phyloP scores from a whole-genome alignment of 1,140 invertebrate species.

The Andrena cerasifolii region DNA sequence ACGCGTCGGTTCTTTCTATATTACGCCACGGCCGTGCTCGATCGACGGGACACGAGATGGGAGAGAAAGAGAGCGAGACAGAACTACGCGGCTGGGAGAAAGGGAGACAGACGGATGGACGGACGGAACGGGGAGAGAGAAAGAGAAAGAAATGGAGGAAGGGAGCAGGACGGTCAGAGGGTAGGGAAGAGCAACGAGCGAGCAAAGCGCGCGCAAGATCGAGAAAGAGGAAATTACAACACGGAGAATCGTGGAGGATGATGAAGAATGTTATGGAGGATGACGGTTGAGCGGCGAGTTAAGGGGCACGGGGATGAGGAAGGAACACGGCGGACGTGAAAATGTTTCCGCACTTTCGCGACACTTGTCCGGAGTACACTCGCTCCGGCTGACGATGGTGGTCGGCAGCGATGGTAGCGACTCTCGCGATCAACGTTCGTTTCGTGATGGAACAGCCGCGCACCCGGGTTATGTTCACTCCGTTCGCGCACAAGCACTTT shows the following conservation, averaged over 20 bases:
- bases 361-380: conserved; percentile 19
- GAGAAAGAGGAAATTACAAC: conserved; percentile 29
- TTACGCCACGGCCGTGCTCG: conserved; percentile 49
- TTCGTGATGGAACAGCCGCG: conserved; percentile 20
- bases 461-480: conserved; percentile 28
- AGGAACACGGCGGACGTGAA: background rate
- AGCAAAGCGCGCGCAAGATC: conserved; percentile 50
- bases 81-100: background rate
- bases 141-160: background rate
- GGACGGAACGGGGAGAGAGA: background rate
- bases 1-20: conserved; percentile 48
- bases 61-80: conserved; percentile 49
- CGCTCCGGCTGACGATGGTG: conserved; percentile 36
- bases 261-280: no score
- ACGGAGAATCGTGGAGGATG: conserved; percentile 13
- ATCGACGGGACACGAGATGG: conserved; percentile 32
- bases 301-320: background rate
- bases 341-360: conserved; percentile 26
- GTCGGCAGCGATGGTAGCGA: conserved; percentile 12
- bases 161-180: background rate
- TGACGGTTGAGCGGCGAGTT: background rate
- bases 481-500: conserved; percentile 26
- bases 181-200: conserved; percentile 41
- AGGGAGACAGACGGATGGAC: conserved; percentile 11
- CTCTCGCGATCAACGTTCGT: conserved; percentile 29